phyloP scores from a whole-genome alignment of 1,140 invertebrate species.

The Colletes latitarsis region DNA sequence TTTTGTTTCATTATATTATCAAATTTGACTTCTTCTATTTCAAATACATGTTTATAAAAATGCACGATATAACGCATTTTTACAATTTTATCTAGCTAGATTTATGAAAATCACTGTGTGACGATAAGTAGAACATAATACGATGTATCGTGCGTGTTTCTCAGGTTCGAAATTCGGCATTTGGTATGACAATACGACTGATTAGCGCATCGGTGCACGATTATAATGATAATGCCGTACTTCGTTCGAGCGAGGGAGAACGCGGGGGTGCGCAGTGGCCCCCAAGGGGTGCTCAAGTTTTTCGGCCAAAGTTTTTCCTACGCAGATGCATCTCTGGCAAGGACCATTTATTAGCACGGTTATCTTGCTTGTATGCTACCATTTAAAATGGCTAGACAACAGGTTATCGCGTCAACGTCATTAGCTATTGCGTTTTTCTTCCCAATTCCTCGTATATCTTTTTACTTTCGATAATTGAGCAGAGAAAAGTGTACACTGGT shows the following conservation, averaged over 20 bases:
- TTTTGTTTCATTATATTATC: too few relatives aligned
- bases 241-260: constrained; percentile 60
- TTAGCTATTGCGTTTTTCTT: constrained; percentile 68
- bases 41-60: too few relatives aligned
- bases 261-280: constrained; percentile 61
- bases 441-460: constrained; percentile 45
- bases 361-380: constrained; percentile 61
- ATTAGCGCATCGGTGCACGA: constrained; percentile 77
- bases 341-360: constrained; percentile 75
- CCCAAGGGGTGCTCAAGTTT: constrained; percentile 71
- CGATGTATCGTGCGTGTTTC: neutral
- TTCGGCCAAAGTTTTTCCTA: constrained; percentile 70
- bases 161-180: constrained; percentile 69
- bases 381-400: constrained; percentile 72
- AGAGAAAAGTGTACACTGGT: too few relatives aligned
- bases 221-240: constrained; percentile 79
- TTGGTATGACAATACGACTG: constrained; percentile 78
- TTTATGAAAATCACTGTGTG: too few relatives aligned
- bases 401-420: constrained; percentile 76
- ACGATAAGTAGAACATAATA: neutral
- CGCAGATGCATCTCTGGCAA: constrained; percentile 73
- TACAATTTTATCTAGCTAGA: too few relatives aligned
- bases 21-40: too few relatives aligned
- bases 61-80: too few relatives aligned
- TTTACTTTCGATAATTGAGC: constrained; percentile 39